Evolutionary conservation across 2,888 invertebrate genomes (phyloP).

Genomic region (Tiliacea citrago): DNA sequence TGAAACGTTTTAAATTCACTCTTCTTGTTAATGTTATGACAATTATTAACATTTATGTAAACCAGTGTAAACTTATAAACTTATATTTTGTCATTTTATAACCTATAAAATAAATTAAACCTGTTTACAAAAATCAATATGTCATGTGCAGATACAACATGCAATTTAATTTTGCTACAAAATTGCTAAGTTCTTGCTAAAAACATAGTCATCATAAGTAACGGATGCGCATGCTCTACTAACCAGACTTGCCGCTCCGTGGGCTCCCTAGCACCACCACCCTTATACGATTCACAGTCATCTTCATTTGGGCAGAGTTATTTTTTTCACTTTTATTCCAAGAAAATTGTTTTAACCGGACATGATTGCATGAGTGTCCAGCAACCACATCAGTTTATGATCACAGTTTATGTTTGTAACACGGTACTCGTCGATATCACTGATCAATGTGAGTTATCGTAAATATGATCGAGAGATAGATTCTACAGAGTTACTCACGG

Average conservation of each 20-base stretch:
- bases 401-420: constrained; percentile 72
- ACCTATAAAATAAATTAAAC: background rate
- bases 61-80: background rate
- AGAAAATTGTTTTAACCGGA: constrained; percentile 75
- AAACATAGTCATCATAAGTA: constrained; percentile 15
- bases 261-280: constrained; percentile 95
- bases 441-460: constrained; percentile 80
- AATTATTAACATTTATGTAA: background rate
- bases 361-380: constrained; percentile 71
- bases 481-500: constrained; percentile 68
- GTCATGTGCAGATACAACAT: background rate
- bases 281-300: constrained; percentile 95
- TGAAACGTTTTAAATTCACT: background rate
- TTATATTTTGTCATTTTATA: background rate
- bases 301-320: constrained; percentile 89
- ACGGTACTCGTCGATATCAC: constrained; percentile 73
- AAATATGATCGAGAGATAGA: constrained; percentile 83
- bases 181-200: background rate
- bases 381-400: constrained; percentile 74
- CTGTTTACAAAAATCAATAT: background rate
- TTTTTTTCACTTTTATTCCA: constrained; percentile 73
- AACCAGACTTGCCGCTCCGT: constrained; percentile 95
- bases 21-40: background rate
- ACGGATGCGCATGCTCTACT: constrained; percentile 75
- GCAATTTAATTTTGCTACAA: background rate